Evolutionary conservation across 2,888 invertebrate species (phyloP).

Genomic region (Altica lythri): DNA sequence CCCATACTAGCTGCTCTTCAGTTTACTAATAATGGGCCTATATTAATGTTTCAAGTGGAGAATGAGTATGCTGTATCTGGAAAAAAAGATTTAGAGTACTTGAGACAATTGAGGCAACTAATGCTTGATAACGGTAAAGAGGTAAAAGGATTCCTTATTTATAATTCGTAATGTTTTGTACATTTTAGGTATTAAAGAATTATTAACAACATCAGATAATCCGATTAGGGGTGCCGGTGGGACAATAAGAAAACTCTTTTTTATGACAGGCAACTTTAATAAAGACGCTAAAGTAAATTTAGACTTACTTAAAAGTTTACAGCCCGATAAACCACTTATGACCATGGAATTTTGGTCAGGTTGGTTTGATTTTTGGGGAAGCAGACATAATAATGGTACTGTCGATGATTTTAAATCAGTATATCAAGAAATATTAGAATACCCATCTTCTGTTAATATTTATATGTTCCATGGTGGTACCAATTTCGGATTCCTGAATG

Average conservation of each 20-base stretch:
- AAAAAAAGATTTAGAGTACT: slow-evolving; percentile 54
- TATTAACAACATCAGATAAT: slow-evolving; percentile 62
- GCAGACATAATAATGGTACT: slow-evolving; percentile 47
- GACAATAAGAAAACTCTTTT: slow-evolving; percentile 47
- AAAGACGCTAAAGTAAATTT: slow-evolving; percentile 30
- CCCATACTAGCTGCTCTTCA: slow-evolving; percentile 59
- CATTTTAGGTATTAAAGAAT: slow-evolving; percentile 52
- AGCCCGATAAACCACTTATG: slow-evolving; percentile 58
- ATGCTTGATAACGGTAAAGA: too few species aligned
- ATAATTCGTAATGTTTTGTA: slow-evolving; percentile 51
- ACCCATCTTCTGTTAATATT: slow-evolving; percentile 70
- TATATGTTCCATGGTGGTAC: slow-evolving; percentile 94
- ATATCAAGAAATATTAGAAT: slow-evolving; percentile 45
- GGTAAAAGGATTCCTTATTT: too few species aligned
- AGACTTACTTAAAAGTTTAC: slow-evolving; percentile 32
- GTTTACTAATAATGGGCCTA: slow-evolving; percentile 78
- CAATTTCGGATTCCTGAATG: slow-evolving; percentile 71
- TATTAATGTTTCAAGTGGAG: slow-evolving; percentile 87
- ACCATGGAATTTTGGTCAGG: slow-evolving; percentile 67
- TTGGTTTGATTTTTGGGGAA: slow-evolving; percentile 67
- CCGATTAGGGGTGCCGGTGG: slow-evolving; percentile 43
- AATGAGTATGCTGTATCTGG: slow-evolving; percentile 89
- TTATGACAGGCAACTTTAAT: slow-evolving; percentile 38
- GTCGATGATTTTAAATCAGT: slow-evolving; percentile 40
- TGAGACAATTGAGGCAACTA: too few species aligned